Percentiles rank a stretch among this genome's conserved stretches.
Evolutionary conservation across 2,888 invertebrate genomes (phyloP).

Genomic region (Sabellastarte sp.): DNA sequence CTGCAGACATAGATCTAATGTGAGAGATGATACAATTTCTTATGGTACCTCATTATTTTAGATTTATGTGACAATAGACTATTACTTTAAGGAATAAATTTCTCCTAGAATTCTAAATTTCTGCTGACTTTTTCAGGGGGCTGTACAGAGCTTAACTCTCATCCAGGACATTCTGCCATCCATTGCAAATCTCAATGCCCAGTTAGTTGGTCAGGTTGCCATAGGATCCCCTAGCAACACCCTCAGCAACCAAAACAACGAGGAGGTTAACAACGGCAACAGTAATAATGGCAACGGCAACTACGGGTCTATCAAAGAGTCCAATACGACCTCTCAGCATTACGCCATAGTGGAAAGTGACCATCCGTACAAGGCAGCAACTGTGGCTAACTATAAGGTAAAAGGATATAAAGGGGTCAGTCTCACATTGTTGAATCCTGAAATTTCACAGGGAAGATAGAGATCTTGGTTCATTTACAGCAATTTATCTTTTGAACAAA

Average conservation of each 20-base stretch:
- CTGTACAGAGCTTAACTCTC: conserved; percentile 78
- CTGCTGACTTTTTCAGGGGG: conserved; percentile 67
- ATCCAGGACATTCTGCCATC: conserved; percentile 87
- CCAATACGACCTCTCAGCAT: conserved; percentile 75
- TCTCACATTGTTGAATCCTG: too few relatives aligned
- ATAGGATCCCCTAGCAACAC: not conserved
- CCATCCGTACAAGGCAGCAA: conserved; percentile 85
- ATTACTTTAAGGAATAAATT: too few relatives aligned
- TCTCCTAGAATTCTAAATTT: too few relatives aligned
- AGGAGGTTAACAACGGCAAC: not conserved
- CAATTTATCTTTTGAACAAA: not conserved
- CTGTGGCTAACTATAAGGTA: conserved; percentile 74
- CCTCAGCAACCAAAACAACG: conserved; percentile 9
- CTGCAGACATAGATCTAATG: too few relatives aligned
- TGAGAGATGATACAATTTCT: too few relatives aligned
- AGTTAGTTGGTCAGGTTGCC: conserved; percentile 34
- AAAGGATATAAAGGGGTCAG: too few relatives aligned
- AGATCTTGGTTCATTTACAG: too few relatives aligned
- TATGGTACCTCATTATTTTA: too few relatives aligned
- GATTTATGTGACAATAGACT: too few relatives aligned
- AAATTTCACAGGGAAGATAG: too few relatives aligned
- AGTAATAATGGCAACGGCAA: not conserved
- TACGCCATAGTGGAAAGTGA: conserved; percentile 93
- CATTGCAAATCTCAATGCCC: conserved; percentile 80
- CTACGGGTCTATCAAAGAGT: not conserved